phyloP scores from a whole-genome alignment of 2,113 vertebrate genomes.

The Rhipidura dahli region DNA sequence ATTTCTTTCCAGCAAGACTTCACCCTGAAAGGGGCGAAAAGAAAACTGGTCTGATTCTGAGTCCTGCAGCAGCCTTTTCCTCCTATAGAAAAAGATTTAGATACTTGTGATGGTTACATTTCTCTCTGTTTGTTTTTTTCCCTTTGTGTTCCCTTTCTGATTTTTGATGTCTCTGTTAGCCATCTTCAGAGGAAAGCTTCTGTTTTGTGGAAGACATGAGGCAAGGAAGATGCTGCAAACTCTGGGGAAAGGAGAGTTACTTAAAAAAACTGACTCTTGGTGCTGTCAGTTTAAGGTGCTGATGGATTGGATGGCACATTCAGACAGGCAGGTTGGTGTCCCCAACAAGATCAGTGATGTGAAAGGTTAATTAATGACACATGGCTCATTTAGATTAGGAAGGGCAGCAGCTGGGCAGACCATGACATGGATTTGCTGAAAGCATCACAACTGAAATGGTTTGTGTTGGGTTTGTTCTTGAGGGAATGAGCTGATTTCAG shows the following conservation, averaged over 20 bases:
- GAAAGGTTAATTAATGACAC: slow-evolving; percentile 21
- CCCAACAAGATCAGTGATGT: background rate
- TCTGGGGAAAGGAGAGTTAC: background rate
- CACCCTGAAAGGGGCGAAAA: background rate
- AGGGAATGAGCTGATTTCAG: background rate
- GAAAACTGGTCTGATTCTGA: background rate
- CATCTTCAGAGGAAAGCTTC: background rate
- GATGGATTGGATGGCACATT: background rate
- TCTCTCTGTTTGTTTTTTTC: too few species aligned
- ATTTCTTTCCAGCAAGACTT: background rate
- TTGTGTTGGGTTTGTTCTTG: background rate
- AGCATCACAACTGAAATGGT: background rate
- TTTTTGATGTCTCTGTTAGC: background rate
- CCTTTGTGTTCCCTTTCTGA: background rate
- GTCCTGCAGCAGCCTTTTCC: background rate
- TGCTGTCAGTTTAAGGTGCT: background rate
- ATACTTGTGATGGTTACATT: background rate
- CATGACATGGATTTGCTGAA: background rate
- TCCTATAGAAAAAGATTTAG: background rate
- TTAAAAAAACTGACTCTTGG: background rate
- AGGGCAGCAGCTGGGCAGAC: background rate
- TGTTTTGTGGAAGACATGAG: background rate
- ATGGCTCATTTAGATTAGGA: background rate
- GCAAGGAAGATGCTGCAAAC: background rate
- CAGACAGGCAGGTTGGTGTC: background rate